Percentiles rank a stretch among this genome's conserved stretches.
Evolutionary conservation across 2,888 invertebrate genomes (phyloP).

Genomic region (Rugalucina vietnamica): DNA sequence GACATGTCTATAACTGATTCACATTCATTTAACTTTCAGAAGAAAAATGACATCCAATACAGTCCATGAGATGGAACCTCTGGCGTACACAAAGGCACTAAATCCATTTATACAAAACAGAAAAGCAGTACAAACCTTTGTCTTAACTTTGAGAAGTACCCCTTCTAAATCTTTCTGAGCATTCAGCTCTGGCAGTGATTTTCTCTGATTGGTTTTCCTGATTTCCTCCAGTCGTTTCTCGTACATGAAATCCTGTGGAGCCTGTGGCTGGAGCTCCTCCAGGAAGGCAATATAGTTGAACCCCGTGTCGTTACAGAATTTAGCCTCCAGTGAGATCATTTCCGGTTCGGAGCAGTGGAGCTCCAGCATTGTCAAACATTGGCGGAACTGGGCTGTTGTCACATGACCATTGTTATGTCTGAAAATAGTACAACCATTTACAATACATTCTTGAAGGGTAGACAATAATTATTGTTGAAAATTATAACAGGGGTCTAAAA

Average conservation of each 20-base stretch:
- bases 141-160: constrained; percentile 81
- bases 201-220: constrained; percentile 73
- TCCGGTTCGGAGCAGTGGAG: constrained; percentile 79
- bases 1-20: too few relatives aligned
- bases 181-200: constrained; percentile 74
- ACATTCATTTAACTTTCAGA: too few relatives aligned
- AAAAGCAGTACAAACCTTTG: constrained; percentile 81
- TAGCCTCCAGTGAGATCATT: constrained; percentile 81
- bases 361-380: constrained; percentile 82
- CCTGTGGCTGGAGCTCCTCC: constrained; percentile 79
- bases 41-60: too few relatives aligned
- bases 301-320: constrained; percentile 82
- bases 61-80: too few relatives aligned
- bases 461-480: too few relatives aligned
- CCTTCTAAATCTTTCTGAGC: constrained; percentile 79
- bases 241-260: constrained; percentile 77
- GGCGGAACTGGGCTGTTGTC: constrained; percentile 82
- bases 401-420: constrained; percentile 84
- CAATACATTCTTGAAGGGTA: too few relatives aligned
- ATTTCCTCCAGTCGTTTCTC: constrained; percentile 78
- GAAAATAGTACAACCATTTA: constrained; percentile 41
- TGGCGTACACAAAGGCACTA: too few relatives aligned
- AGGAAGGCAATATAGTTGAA: constrained; percentile 83
- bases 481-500: too few relatives aligned
- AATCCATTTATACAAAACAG: too few relatives aligned